Evolutionary conservation across 2,113 vertebrate species (phyloP), one percentile per base, ranked within the genome.

Genomic region (Melanostigma gelatinosum): DNA sequence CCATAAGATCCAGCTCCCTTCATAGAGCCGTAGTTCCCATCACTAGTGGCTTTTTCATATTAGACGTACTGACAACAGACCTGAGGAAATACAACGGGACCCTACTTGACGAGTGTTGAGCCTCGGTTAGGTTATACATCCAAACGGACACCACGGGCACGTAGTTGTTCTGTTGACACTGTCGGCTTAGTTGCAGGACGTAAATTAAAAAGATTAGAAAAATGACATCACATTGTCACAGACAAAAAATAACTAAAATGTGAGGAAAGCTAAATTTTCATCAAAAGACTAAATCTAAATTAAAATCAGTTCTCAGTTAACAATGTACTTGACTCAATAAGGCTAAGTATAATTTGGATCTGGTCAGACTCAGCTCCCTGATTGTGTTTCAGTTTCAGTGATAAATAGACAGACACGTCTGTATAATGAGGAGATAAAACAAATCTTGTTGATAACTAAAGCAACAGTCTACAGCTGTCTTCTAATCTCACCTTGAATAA

Each of bases 401-500:
- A 38, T 11, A 12, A 50, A 63, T 62, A 5, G 24, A 44, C 13
- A 60, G 11, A n/a, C 4, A 6, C 1, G 4, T 24, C 32, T 4
- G 15, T 8, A 12, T 15, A 6, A 15, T 1, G 8, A 11, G 6
- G 6, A 55, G 29, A 57, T 13, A 13, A 22, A n/a, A 55, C 1
- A 38, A 2, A 1, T 54, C 32, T 11, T 44, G 5, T 55, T 38
- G 8, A 13, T 6, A 73, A 12, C 12, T 32, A 24, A 38, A 34
- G 2, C 36, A 44, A 54, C 8, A 46, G 40, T 38, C 1, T 32
- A 38, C 36, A 44, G 6, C 24, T 27, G n/a, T 16, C 2, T 40
- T 44, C 1, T 46, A 36, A 3, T 13, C 55, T 20, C 89, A 98
- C 98, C 96, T 97, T 99, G 85, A 99, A 99, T 87, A 97, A 97